phyloP scores from a whole-genome alignment of 2,888 invertebrate species.

The Adelognathus sp. region DNA sequence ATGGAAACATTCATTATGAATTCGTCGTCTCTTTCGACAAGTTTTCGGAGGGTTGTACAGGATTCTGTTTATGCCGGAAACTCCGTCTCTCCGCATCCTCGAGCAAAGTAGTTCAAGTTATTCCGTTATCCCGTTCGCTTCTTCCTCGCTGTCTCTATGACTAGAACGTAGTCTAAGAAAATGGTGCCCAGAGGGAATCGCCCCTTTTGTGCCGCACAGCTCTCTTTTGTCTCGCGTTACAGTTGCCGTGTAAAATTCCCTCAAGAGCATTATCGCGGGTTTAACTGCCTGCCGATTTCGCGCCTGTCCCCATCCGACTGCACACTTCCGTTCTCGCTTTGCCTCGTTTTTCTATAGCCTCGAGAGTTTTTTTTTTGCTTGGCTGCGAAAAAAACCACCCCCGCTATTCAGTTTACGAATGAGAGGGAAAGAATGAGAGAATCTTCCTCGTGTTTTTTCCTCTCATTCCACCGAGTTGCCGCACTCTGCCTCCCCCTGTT shows the following conservation, averaged over 20 bases:
- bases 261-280: neutral
- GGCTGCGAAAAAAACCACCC: neutral
- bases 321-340: neutral
- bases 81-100: conserved; percentile 9
- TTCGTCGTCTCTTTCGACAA: conserved; percentile 36
- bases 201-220: neutral
- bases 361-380: neutral
- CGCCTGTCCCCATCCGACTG: neutral
- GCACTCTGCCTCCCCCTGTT: neutral
- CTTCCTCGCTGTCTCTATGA: conserved; percentile 5
- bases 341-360: neutral
- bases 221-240: neutral
- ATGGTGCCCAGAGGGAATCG: conserved; percentile 9
- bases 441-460: no score
- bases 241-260: neutral
- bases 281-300: neutral
- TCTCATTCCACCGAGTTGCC: no score
- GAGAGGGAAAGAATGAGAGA: no score
- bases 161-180: neutral
- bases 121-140: neutral
- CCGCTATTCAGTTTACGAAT: no score
- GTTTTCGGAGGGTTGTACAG: neutral
- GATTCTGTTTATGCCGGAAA: conserved; percentile 19
- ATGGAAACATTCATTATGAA: conserved; percentile 72
- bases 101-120: conserved; percentile 66